Evolutionary conservation across 2,113 vertebrate genomes (phyloP).

Genomic region (Xyrauchen texanus): DNA sequence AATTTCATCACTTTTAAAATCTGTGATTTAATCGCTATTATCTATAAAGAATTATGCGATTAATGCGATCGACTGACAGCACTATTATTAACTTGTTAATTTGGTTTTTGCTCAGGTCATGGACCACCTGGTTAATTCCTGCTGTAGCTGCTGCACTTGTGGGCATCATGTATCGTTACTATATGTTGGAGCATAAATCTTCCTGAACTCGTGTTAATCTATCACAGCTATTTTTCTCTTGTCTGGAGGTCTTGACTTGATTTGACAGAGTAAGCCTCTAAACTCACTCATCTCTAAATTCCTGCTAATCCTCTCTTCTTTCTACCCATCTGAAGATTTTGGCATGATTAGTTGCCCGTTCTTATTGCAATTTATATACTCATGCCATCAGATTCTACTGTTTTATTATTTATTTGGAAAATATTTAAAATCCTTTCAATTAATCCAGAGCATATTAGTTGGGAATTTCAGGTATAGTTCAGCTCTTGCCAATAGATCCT

Average conservation of each 20-base stretch:
- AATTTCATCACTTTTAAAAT: too few species aligned
- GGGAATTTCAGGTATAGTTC: too few species aligned
- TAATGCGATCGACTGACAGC: too few species aligned
- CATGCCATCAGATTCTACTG: background rate
- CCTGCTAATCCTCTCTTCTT: background rate
- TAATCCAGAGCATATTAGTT: too few species aligned
- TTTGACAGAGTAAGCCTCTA: slow-evolving; percentile 50
- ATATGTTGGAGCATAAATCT: slow-evolving; percentile 79
- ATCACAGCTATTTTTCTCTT: slow-evolving; percentile 39
- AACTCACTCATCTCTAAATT: slow-evolving; percentile 55
- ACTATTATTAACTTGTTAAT: background rate
- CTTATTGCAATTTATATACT: background rate
- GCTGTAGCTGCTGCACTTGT: slow-evolving; percentile 75
- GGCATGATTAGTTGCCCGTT: background rate
- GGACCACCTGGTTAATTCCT: slow-evolving; percentile 88
- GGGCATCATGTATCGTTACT: slow-evolving; percentile 89
- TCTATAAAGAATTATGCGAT: too few species aligned
- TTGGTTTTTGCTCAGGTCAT: slow-evolving; percentile 70
- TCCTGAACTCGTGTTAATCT: slow-evolving; percentile 62
- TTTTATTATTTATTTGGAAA: background rate
- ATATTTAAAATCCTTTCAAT: too few species aligned
- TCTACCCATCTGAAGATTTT: background rate
- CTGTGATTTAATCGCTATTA: too few species aligned
- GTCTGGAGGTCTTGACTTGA: slow-evolving; percentile 68
- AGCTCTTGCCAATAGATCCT: too few species aligned